Conservation (phyloP, 2,888 invertebrate species). For the Drosophila mettleri region DNA sequence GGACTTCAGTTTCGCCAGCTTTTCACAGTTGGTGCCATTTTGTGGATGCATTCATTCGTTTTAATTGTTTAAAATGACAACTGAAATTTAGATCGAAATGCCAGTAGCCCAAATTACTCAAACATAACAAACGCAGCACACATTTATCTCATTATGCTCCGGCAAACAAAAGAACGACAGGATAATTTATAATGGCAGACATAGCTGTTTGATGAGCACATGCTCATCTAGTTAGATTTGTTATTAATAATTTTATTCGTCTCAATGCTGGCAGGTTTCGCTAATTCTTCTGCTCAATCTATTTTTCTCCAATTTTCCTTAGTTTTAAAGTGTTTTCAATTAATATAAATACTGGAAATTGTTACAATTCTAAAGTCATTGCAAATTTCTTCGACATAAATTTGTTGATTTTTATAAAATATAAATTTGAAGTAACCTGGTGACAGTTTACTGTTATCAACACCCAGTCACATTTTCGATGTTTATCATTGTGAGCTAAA, state of each 20-base stretch:
- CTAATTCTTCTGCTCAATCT: too few relatives aligned
- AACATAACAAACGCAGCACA: slow-evolving; percentile 1
- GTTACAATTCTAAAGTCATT: too few relatives aligned
- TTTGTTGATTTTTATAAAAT: too few relatives aligned
- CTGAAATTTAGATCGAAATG: slow-evolving; percentile 49
- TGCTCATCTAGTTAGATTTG: not conserved
- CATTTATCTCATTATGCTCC: not conserved
- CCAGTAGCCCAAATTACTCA: slow-evolving; percentile 39
- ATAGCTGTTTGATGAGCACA: too few relatives aligned
- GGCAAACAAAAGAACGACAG: not conserved
- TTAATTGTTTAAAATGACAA: slow-evolving; percentile 70
- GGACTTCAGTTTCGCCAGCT: slow-evolving; percentile 6
- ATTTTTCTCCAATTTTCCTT: too few relatives aligned
- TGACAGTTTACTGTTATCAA: not conserved
- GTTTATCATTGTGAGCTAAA: not conserved
- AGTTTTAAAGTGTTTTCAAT: too few relatives aligned
- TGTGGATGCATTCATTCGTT: slow-evolving; percentile 58
- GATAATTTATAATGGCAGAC: not conserved
- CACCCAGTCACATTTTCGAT: not conserved
- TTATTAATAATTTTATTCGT: too few relatives aligned
- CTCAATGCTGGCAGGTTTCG: too few relatives aligned
- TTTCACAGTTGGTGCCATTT: slow-evolving; percentile 17
- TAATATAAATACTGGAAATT: too few relatives aligned
- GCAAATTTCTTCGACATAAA: too few relatives aligned
- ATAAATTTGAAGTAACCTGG: too few relatives aligned